Base-by-base conservation (phyloP, 2,888 invertebrate species). In the Lissonota sp. region DNA sequence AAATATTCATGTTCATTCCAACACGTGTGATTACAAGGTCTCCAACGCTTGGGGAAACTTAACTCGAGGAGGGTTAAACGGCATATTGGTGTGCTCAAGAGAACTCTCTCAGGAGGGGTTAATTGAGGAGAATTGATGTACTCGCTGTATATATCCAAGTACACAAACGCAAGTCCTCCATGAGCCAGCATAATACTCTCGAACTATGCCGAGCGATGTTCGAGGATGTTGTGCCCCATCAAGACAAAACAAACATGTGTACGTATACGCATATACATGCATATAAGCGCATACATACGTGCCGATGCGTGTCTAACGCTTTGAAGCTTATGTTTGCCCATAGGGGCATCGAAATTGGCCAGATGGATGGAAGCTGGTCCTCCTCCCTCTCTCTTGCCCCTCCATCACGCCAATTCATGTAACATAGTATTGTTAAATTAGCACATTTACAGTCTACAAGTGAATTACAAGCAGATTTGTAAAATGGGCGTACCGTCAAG, bases 111-210 rank as follows among this genome's bases (percentile, higher is more conserved):
- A 69, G 77, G 51, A 58, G 72, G 53, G 66, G 44, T 69, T 80
- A 77, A 80, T 80, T 73, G 80, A 63, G 76, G 72, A 37, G 63
- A 60, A 69, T 72, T 64, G 72, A 64, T 73, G 63, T 55, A 73
- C 62, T 26, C 26, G 26, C 26, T 26, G 26, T 58, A 57, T 69
- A 72, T 73, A 40, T 51, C 63, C 63, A 67, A 69, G 63, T 80
- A 76, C 80, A 76, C 71, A 72, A 16, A 57, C 42, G 55, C 76
- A 69, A 53, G 55, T 64, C 26, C 26, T 62, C 72, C 10, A 64
- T 39, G 49, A 76, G 40, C 67, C 26, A 46, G 69, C 44, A 76
- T 55, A 44, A 55, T 72, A 46, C 46, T 26, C 72, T 14, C 44
- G 16, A 73, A 26, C 72, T 44, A 2, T 14, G 53, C 26, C 26